Percentiles rank a stretch among this genome's conserved stretches.
Evolutionary conservation across 2,113 vertebrate genomes (phyloP).

Genomic region (Gymnobelideus leadbeateri): DNA sequence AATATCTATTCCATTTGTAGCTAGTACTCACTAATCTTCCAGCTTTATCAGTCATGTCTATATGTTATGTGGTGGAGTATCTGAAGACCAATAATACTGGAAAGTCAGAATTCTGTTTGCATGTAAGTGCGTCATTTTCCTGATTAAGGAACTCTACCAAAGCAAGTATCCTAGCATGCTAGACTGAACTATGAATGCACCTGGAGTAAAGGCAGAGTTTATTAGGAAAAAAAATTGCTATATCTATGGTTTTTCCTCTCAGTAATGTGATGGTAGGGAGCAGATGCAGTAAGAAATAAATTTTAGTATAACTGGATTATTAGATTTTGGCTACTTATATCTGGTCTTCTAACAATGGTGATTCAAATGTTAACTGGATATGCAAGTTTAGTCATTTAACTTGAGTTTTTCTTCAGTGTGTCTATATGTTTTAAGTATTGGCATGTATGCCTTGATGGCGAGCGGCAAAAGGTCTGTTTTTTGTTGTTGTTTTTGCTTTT

Average conservation of each 20-base stretch:
- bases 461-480: background rate
- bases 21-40: background rate
- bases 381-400: background rate
- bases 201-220: background rate
- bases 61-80: background rate
- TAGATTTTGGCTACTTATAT: slow-evolving; percentile 15
- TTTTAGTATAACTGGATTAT: slow-evolving; percentile 2
- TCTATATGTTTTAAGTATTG: background rate
- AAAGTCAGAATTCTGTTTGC: background rate
- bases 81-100: background rate
- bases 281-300: background rate
- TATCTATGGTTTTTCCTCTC: background rate
- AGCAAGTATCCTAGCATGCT: background rate
- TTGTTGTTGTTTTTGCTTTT: too few relatives aligned
- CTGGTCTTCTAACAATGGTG: background rate
- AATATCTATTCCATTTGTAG: slow-evolving; percentile 2
- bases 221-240: slow-evolving; percentile 8
- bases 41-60: background rate
- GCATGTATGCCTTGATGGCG: background rate
- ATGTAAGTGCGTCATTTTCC: background rate
- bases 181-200: background rate
- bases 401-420: background rate
- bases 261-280: background rate
- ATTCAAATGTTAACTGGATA: slow-evolving; percentile 1
- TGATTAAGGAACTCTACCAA: background rate